Evolutionary conservation across 2,797 vertebrate genomes (phyloP), one percentile per base, ranked within the genome.

Genomic region (Scyliorhinus canicula): DNA sequence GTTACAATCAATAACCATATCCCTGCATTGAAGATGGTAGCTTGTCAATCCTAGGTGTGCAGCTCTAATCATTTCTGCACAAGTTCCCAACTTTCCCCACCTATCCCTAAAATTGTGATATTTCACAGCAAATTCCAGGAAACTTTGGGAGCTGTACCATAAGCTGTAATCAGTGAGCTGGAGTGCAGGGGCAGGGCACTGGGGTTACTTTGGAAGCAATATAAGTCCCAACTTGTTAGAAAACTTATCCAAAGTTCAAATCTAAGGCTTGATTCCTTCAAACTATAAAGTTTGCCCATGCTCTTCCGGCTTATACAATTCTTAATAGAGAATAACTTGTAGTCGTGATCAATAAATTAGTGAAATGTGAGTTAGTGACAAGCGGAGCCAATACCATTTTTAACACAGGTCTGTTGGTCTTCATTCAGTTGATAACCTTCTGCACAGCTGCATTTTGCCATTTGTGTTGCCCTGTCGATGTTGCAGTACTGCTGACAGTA

Each of bases 401-500:
- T 95, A 28, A 95, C 91, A 40, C 98, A 98, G 67, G 95, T 96
- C 95, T 95, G 97, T 52, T 97, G 96, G 0, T 98, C 98, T 1
- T 96, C 71, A 0, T 97, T 97, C 95, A 98, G 96, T 5, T 57
- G 47, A 95, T 97, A 98, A 14, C 96, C 98, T 0, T 96, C 95
- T 14, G 97, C 96, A 6, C 98, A 98, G 96, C 97, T 97, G 86
- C 98, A 98, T 74, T 71, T 95, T 50, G 97, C 97, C 0, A 84
- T 96, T 0, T 95, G 95, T 0, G 96, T 63, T 0, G 95, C 96
- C n/a, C 79, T 67, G 60, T 96, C 95, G 47, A 98, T 97, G 77
- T 95, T 96, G 96, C 98, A 99, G 96, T 97, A 98, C 96, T 98
- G 98, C 96, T 97, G 94, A 95, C 98, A 98, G 35, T 97, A 97